These are phyloP conservation scores for Papilio polyxenes DNA, from an alignment of 1,140 invertebrate genomes.

Conservation along the genomic window DNA sequence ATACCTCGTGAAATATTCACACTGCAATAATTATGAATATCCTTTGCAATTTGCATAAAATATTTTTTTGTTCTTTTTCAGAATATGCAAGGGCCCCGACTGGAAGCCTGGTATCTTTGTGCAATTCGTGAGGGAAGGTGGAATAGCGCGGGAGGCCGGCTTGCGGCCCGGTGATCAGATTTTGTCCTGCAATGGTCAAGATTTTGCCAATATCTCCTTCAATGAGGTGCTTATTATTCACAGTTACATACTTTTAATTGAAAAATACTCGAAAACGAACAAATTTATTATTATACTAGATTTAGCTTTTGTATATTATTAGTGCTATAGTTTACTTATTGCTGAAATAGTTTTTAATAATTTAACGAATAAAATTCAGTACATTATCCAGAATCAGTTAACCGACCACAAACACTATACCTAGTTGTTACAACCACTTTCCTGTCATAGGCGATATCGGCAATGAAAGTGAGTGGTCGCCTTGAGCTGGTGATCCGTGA, in stretches of 20 bases:
- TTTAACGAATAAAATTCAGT: too few relatives aligned
- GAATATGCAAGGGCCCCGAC: constrained; percentile 91
- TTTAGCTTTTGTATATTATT: too few relatives aligned
- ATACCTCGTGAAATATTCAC: too few relatives aligned
- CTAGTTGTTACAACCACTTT: background rate
- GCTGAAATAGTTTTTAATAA: too few relatives aligned
- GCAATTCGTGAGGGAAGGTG: constrained; percentile 94
- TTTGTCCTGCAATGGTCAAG: constrained; percentile 92
- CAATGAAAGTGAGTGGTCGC: constrained; percentile 88
- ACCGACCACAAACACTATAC: background rate
- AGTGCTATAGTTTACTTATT: too few relatives aligned
- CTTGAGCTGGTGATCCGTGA: constrained; percentile 87
- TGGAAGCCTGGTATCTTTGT: constrained; percentile 94
- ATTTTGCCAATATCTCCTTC: constrained; percentile 88
- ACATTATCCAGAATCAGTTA: too few relatives aligned
- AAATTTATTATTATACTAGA: too few relatives aligned
- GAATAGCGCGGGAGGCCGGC: constrained; percentile 92
- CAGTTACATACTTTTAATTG: constrained; percentile 11
- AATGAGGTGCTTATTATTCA: constrained; percentile 83
- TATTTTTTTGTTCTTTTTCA: constrained; percentile 61
- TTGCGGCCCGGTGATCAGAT: constrained; percentile 96
- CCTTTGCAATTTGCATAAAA: background rate
- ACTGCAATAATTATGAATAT: too few relatives aligned
- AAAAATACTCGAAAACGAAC: background rate
- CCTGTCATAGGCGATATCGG: constrained; percentile 83